A percentile compares a stretch with the other conserved stretches of the same genome.
Conservation (phyloP, 1,140 invertebrate genomes). For the Arctopsyche grandis region DNA sequence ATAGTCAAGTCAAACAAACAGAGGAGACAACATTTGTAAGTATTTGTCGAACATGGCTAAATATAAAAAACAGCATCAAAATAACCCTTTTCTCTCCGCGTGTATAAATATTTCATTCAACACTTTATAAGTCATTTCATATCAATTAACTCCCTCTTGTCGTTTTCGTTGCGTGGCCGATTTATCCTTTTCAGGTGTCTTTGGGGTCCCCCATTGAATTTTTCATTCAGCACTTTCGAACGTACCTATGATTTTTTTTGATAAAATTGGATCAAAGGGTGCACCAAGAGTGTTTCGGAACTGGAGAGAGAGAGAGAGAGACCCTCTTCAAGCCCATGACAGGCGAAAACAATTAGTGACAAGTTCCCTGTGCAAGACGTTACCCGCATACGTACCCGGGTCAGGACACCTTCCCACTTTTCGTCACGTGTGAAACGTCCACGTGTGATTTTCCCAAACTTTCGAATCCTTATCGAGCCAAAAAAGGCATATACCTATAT, state of each 20-base stretch:
- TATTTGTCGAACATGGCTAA: not conserved
- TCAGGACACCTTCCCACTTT: constrained; percentile 39
- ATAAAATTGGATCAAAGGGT: constrained; percentile 36
- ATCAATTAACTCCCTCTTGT: constrained; percentile 54
- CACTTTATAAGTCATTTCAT: constrained; percentile 47
- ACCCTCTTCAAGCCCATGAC: constrained; percentile 53
- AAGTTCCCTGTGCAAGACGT: constrained; percentile 32
- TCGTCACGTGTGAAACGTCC: constrained; percentile 45
- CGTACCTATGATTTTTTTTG: constrained; percentile 26
- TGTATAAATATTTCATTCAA: constrained; percentile 48
- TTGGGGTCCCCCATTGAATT: constrained; percentile 2
- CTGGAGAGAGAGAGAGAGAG: constrained; percentile 4
- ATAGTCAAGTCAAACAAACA: not conserved
- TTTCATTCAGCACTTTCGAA: constrained; percentile 32
- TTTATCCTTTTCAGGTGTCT: constrained; percentile 17
- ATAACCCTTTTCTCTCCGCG: not conserved
- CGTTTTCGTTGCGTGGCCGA: constrained; percentile 23
- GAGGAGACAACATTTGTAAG: not conserved
- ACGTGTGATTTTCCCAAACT: constrained; percentile 43
- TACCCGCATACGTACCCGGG: constrained; percentile 25
- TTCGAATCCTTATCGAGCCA: not conserved
- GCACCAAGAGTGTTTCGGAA: constrained; percentile 22
- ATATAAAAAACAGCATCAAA: not conserved
- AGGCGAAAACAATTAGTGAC: constrained; percentile 52
- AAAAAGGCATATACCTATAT: not conserved